Base-by-base conservation (phyloP, 2,888 invertebrate species). In the Eupithecia subfuscata region DNA sequence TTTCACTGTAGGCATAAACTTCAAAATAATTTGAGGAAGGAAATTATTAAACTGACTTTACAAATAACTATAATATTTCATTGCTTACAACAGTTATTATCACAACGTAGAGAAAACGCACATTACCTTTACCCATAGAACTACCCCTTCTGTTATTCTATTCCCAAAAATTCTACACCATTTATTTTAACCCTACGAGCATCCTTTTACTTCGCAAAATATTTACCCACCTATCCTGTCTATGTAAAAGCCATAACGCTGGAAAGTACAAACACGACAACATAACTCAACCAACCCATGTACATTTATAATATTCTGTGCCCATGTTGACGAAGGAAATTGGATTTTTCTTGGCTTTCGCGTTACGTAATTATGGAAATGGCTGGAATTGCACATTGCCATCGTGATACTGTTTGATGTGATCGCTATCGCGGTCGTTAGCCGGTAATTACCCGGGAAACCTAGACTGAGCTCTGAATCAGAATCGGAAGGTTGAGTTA, bases 341-440 rank as follows among this genome's bases (percentile, higher is more conserved):
- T 85, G 82, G 82, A 81, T 85, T 84, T 86, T 85, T 83, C 83
- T 84, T 81, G 79, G 78, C 83, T 67, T 75, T 45, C 56, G 73
- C 80, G 79, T 87, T 84, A 83, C 82, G 84, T 85, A 86, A 85
- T 89, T 87, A 89, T 85, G 85, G 81, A 85, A 87, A 87, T 87
- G 78, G 84, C 80, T 78, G 81, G 84, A 88, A 88, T 87, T 84
- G 88, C 86, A 88, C 84, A 85, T 87, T 89, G 82, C 79, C 79
- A 84, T 86, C 84, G 80, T 79, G 84, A 84, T 85, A 83, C 78
- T 75, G 75, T 77, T 75, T 71, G 80, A 77, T 71, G 78, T 82
- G 85, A 86, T 86, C 56, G 81, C 81, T 80, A 84, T 85, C 84
- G 71, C 37, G 74, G 77, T 78, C 78, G 78, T 82, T 82, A 81